These are phyloP conservation scores for Altica lythri DNA, from an alignment of 2,888 invertebrate genomes.

Conservation along the genomic window DNA sequence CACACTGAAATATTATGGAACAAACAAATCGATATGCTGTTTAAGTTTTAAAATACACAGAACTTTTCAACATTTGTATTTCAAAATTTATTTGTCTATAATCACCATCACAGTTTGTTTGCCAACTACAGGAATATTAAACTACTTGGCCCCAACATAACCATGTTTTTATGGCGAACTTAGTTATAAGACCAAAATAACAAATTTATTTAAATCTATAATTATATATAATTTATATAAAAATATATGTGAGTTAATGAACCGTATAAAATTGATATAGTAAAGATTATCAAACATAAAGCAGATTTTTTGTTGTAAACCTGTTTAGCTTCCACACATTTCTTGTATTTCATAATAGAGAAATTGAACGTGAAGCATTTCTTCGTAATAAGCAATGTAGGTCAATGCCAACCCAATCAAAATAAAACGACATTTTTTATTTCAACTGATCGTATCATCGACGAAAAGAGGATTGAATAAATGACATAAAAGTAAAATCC, in stretches of 20 bases:
- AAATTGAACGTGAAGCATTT: slow-evolving; percentile 13
- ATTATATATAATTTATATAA: too few relatives aligned
- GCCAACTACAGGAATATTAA: too few relatives aligned
- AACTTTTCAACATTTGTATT: neutral
- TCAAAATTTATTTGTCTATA: too few relatives aligned
- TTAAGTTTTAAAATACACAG: neutral
- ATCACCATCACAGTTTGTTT: too few relatives aligned
- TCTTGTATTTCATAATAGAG: slow-evolving; percentile 18
- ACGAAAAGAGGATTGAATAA: slow-evolving; percentile 5
- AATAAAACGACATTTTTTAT: neutral
- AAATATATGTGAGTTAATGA: neutral
- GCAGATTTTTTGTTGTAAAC: neutral
- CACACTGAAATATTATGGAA: neutral
- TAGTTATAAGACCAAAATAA: too few relatives aligned
- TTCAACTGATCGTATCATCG: neutral
- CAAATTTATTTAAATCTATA: too few relatives aligned
- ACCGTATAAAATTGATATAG: neutral
- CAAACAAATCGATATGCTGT: neutral
- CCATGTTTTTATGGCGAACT: too few relatives aligned
- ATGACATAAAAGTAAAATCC: slow-evolving; percentile 7
- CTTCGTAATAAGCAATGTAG: slow-evolving; percentile 4
- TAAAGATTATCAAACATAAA: neutral
- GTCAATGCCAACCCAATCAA: slow-evolving; percentile 17
- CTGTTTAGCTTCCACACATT: slow-evolving; percentile 3
- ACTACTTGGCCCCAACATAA: too few relatives aligned